Percentiles rank a stretch among this genome's conserved stretches.
Conservation (phyloP, 2,113 vertebrate genomes). For the Myiozetetes cayanensis region DNA sequence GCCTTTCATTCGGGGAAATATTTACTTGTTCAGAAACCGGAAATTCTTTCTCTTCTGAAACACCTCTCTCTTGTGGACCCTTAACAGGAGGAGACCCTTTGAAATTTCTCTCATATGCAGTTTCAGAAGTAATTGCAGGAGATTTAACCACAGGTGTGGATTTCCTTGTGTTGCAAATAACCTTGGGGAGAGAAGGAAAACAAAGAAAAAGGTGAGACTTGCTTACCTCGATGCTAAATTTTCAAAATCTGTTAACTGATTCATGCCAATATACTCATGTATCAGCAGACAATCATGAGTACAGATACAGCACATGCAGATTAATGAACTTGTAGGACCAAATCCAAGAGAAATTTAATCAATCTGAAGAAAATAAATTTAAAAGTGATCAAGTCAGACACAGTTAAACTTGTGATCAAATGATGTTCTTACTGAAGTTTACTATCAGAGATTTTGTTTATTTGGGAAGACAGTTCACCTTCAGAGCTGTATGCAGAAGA, state of each 20-base stretch:
- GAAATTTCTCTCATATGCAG: conserved; percentile 74
- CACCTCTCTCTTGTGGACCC: conserved; percentile 59
- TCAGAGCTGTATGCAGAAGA: not conserved
- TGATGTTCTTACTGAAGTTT: not conserved
- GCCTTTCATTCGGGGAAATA: conserved; percentile 56
- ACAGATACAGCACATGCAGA: not conserved
- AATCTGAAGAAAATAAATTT: not conserved
- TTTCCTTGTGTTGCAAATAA: conserved; percentile 72
- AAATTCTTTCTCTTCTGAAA: conserved; percentile 65
- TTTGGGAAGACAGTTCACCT: not conserved
- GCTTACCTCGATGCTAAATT: not conserved
- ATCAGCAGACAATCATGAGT: not conserved
- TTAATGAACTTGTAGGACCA: not conserved
- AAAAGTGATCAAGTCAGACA: not conserved
- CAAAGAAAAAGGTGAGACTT: not conserved
- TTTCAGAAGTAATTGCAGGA: conserved; percentile 68
- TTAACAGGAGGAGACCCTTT: conserved; percentile 68
- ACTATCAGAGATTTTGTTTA: not conserved
- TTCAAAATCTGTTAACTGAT: not conserved
- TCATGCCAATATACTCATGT: not conserved
- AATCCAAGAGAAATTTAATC: not conserved
- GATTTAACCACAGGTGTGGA: conserved; percentile 68
- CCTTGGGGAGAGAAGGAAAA: conserved; percentile 40
- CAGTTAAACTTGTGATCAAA: not conserved
- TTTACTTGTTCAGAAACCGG: conserved; percentile 34